These are phyloP conservation scores for Eleutherodactylus coqui DNA, from an alignment of 2,797 vertebrate species.

Conservation along the genomic window DNA sequence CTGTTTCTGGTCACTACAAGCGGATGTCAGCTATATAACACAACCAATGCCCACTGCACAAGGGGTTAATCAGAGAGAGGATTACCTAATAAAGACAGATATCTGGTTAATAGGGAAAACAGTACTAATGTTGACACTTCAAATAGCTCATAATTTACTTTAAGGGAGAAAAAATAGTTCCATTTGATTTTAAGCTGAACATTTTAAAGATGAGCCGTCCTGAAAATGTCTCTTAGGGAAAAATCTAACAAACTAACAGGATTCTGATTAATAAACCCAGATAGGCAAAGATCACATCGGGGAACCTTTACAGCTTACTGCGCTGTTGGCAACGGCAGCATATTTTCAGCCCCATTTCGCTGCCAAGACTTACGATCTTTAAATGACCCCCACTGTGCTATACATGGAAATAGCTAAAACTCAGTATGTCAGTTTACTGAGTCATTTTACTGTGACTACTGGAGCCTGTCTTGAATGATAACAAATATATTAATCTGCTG, in stretches of 20 bases:
- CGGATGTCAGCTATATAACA: too few species aligned
- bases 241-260: constrained; percentile 62
- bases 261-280: constrained; percentile 63
- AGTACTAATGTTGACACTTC: neutral
- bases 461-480: constrained; percentile 63
- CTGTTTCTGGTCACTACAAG: too few species aligned
- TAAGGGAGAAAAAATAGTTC: neutral
- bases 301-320: constrained; percentile 62
- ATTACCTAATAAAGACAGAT: neutral
- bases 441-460: constrained; percentile 64
- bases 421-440: constrained; percentile 63
- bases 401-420: constrained; percentile 65
- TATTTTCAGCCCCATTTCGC: constrained; percentile 64
- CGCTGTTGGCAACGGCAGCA: constrained; percentile 63
- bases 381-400: constrained; percentile 64
- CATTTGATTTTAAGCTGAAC: neutral
- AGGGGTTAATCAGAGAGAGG: too few species aligned
- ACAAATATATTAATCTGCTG: constrained; percentile 63
- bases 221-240: constrained; percentile 49
- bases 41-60: too few species aligned
- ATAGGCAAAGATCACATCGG: constrained; percentile 62
- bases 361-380: constrained; percentile 64
- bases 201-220: constrained; percentile 43
- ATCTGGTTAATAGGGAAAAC: neutral
- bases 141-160: neutral